Evolutionary conservation across 1,140 invertebrate genomes (phyloP).

Genomic region (Drosophila mauritiana): DNA sequence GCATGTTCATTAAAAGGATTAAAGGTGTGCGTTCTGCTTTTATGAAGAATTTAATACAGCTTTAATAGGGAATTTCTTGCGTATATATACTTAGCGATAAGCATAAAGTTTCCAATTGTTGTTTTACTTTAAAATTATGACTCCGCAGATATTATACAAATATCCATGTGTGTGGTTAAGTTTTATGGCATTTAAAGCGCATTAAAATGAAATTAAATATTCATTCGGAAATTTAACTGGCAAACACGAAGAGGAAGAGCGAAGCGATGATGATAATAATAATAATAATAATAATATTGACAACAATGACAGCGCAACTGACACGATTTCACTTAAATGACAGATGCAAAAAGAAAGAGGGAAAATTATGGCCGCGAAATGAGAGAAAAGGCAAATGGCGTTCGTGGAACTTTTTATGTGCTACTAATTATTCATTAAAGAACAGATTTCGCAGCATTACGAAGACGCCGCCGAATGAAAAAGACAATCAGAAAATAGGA

Average conservation of each 20-base stretch:
- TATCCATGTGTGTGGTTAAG: constrained; percentile 7
- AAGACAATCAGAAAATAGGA: neutral
- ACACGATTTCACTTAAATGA: constrained; percentile 65
- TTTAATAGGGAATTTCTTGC: neutral
- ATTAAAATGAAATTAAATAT: constrained; percentile 70
- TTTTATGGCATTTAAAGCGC: constrained; percentile 55
- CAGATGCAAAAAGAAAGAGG: constrained; percentile 42
- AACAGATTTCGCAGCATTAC: constrained; percentile 2
- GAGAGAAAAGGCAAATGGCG: neutral
- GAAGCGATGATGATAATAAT: constrained; percentile 9
- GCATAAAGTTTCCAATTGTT: no score
- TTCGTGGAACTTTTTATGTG: constrained; percentile 7
- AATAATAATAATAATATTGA: constrained; percentile 47
- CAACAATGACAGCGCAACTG: constrained; percentile 49
- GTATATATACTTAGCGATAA: no score
- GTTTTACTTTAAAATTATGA: no score
- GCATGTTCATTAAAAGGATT: neutral
- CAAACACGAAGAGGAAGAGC: constrained; percentile 16
- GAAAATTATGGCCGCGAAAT: neutral
- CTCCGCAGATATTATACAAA: neutral
- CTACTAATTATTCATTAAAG: constrained; percentile 25
- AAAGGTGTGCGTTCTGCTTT: neutral
- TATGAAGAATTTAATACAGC: neutral
- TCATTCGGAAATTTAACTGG: constrained; percentile 52
- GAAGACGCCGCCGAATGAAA: neutral